A percentile compares a stretch with the other conserved stretches of the same genome.
These are phyloP conservation scores for Cyclargus thomasi DNA, from an alignment of 1,140 invertebrate species.

Conservation along the genomic window DNA sequence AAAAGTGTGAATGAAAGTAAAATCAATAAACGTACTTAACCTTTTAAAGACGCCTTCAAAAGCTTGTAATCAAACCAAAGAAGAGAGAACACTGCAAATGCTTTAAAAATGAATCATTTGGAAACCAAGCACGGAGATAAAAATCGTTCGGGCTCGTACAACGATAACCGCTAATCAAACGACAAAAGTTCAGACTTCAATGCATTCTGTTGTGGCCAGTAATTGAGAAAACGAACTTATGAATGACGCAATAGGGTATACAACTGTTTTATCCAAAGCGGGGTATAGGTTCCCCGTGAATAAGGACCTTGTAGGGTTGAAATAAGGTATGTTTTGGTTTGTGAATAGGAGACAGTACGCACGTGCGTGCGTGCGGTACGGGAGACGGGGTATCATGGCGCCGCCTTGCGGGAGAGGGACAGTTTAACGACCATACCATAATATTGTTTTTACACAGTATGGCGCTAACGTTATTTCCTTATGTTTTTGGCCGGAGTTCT, in stretches of 20 bases:
- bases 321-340: constrained; percentile 46
- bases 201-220: constrained; percentile 45
- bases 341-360: constrained; percentile 33
- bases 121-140: constrained; percentile 30
- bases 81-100: not conserved
- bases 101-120: not conserved
- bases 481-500: constrained; percentile 32
- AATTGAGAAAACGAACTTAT: constrained; percentile 26
- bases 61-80: too few species aligned
- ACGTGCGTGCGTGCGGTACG: constrained; percentile 64
- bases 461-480: constrained; percentile 63
- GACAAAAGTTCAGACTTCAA: constrained; percentile 70
- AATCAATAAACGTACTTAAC: not conserved
- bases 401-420: constrained; percentile 64
- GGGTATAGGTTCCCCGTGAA: not conserved
- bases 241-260: constrained; percentile 48
- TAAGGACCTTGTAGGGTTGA: constrained; percentile 40
- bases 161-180: constrained; percentile 69
- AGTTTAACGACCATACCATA: constrained; percentile 61
- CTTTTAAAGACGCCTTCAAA: too few species aligned
- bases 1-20: not conserved
- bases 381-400: constrained; percentile 40
- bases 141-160: constrained; percentile 39
- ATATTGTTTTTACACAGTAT: constrained; percentile 61
- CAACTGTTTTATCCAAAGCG: constrained; percentile 38